Base-by-base conservation (phyloP, 2,113 vertebrate genomes). In the Xenopus laevis region DNA sequence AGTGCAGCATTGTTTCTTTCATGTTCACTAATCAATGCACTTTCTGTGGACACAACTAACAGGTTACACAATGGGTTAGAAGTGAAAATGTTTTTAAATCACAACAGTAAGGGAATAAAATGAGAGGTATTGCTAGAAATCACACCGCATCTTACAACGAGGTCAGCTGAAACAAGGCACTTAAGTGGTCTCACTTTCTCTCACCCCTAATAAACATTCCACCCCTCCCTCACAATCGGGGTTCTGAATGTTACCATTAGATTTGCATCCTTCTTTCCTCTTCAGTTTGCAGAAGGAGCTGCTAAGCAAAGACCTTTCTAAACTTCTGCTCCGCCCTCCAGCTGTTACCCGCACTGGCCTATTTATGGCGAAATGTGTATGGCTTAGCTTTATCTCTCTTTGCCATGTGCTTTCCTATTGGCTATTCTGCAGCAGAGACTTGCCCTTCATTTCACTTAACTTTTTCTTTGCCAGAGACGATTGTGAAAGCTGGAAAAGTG, bases 311-410 rank as follows among this genome's bases (percentile, higher is more conserved):
- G 40, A 40, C 33, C 33, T 40, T 45, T 13, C 71, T 50, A 58
- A 60, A 67, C 65, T 67, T 60, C 64, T n/a, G 3, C 64, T 12
- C 21, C 72, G 21, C 55, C 71, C 30, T 20, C 21, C 21, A 13
- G 20, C 72, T 12, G 72, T 64, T 46, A 55, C 18, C 65, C 64
- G 15, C 46, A 27, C 71, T 50, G 64, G 30, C 44, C 72, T 74
- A 74, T 74, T 74, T 74, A 74, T 67, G 64, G 64, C 60, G 72
- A 50, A 47, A 27, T 8, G 11, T 15, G 12, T 55, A 23, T 20
- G 21, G 72, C 55, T 47, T 47, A n/a, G 50, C 62, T 33, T 60
- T 50, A 68, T 46, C 62, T 40, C 13, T 17, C 13, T 23, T 18
- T 8, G 8, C 30, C 33, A 23, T 52, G 16, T 67, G 20, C n/a